Conservation (phyloP, 2,113 vertebrate species). For the Cercopithecus mona region DNA sequence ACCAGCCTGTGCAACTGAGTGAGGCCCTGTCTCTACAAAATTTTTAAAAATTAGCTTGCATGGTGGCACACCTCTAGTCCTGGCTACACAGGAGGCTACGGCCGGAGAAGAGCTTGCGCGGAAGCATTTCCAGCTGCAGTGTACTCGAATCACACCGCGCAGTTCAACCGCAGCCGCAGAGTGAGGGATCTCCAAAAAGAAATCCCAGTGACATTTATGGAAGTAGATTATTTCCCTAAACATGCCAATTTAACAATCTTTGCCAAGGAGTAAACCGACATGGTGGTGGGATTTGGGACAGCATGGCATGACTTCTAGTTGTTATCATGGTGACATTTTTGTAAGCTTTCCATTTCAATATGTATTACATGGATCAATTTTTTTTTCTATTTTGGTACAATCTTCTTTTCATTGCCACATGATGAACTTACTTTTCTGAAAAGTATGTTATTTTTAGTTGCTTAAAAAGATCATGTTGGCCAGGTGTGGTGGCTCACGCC, state of each 20-base stretch:
- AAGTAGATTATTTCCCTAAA: not conserved
- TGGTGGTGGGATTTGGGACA: not conserved
- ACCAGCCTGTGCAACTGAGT: no score
- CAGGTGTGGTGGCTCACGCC: no score
- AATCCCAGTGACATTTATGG: not conserved
- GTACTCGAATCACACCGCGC: no score
- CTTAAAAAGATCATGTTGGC: not conserved
- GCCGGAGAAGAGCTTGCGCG: no score
- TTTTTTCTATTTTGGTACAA: not conserved
- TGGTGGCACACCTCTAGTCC: no score
- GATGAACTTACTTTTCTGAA: not conserved
- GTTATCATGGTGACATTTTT: not conserved
- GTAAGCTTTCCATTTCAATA: not conserved
- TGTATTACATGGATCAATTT: not conserved
- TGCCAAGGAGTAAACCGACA: not conserved
- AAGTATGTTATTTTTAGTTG: not conserved
- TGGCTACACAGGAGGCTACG: no score
- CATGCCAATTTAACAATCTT: not conserved
- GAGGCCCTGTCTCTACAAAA: no score
- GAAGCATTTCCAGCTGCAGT: no score
- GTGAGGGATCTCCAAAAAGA: no score
- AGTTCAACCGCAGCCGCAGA: no score
- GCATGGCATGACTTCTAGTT: not conserved
- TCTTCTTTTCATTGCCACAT: not conserved
- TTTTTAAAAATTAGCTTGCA: no score